Conservation (phyloP, 2,113 vertebrate genomes). For the Indicator maculatus region DNA sequence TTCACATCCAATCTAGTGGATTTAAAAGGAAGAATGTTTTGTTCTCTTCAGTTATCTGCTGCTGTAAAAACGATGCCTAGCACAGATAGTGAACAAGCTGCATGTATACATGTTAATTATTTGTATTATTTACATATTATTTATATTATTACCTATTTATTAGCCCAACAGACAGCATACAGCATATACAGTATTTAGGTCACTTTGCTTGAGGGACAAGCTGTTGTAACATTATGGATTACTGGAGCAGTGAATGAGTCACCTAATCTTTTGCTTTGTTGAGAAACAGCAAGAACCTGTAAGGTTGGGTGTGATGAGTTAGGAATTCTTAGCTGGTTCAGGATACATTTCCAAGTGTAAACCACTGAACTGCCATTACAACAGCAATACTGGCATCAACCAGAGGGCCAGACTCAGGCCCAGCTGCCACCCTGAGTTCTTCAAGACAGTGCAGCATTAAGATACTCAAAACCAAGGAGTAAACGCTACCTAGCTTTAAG, state of each 20-base stretch:
- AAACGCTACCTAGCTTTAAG: neutral
- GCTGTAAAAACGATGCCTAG: neutral
- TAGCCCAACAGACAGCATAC: neutral
- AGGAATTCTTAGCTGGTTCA: neutral
- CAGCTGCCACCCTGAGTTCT: neutral
- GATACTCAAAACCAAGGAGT: neutral
- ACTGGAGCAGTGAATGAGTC: slow-evolving; percentile 10
- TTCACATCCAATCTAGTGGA: neutral
- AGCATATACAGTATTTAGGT: slow-evolving; percentile 6
- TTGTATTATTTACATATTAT: neutral
- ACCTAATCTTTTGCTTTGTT: slow-evolving; percentile 5
- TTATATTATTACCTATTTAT: slow-evolving; percentile 16
- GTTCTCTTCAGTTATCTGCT: neutral
- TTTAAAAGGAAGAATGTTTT: slow-evolving; percentile 12
- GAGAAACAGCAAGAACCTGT: slow-evolving; percentile 29
- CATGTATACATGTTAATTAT: neutral
- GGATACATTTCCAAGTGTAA: neutral
- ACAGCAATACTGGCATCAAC: neutral
- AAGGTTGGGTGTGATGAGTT: neutral
- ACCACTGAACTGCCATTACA: neutral
- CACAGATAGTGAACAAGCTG: neutral
- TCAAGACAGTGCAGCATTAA: neutral
- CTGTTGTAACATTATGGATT: slow-evolving; percentile 16
- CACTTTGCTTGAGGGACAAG: neutral
- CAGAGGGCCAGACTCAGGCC: neutral